Evolutionary conservation across 2,113 vertebrate species (phyloP).

Genomic region (Zosterops borbonicus): DNA sequence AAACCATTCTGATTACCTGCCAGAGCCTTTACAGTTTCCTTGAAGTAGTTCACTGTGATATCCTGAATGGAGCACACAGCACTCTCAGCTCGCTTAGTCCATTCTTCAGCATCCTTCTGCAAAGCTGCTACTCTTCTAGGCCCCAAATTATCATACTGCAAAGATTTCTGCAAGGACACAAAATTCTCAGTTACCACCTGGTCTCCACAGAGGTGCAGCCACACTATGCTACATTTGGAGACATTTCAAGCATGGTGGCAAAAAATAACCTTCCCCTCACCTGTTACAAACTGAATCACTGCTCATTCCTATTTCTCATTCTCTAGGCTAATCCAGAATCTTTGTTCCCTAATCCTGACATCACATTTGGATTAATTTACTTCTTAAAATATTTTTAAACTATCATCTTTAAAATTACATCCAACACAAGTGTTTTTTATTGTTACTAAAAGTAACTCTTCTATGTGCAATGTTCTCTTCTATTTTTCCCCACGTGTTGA

Average conservation of each 20-base stretch:
- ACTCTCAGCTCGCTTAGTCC: constrained; percentile 81
- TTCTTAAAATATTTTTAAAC: not conserved
- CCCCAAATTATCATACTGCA: constrained; percentile 87
- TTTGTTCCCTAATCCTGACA: not conserved
- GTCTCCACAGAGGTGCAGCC: not conserved
- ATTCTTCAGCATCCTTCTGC: constrained; percentile 87
- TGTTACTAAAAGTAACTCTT: constrained; percentile 42
- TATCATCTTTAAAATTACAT: not conserved
- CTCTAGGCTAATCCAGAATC: not conserved
- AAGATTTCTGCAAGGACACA: constrained; percentile 80
- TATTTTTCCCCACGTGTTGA: constrained; percentile 43
- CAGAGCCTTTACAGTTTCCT: constrained; percentile 86
- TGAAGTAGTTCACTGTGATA: constrained; percentile 93
- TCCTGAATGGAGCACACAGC: constrained; percentile 90
- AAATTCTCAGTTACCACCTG: not conserved
- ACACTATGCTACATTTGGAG: not conserved
- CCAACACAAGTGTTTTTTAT: not conserved
- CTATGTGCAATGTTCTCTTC: not conserved
- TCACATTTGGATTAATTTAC: not conserved
- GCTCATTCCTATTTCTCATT: not conserved
- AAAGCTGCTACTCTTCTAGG: constrained; percentile 86
- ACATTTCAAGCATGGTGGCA: not conserved
- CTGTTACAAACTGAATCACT: not conserved
- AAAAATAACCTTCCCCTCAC: not conserved
- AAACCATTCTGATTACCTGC: constrained; percentile 75